phyloP scores from a whole-genome alignment of 2,888 invertebrate species.

The Chalcosyrphus nemorum region DNA sequence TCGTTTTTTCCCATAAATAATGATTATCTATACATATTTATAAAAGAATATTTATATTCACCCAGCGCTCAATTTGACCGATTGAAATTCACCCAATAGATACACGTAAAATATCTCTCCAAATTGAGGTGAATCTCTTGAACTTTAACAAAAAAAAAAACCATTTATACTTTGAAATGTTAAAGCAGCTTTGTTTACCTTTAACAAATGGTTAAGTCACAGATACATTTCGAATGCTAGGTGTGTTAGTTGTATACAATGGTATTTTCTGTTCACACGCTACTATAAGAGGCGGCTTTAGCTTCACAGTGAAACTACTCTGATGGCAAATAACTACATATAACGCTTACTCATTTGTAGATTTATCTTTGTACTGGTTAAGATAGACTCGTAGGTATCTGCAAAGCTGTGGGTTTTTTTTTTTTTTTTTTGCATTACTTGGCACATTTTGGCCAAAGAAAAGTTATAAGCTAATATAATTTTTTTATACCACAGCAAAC shows the following conservation, averaged over 20 bases:
- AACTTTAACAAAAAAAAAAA: too few species aligned
- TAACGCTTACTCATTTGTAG: neutral
- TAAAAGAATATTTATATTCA: neutral
- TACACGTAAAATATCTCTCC: too few species aligned
- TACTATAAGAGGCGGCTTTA: neutral
- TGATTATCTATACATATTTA: neutral
- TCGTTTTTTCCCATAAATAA: neutral
- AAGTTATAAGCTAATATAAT: too few species aligned
- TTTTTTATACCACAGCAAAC: neutral
- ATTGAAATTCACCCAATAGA: neutral
- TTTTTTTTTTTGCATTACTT: neutral
- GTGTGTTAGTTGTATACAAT: neutral
- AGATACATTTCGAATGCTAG: neutral
- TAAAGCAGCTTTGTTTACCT: neutral
- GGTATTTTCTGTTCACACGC: neutral
- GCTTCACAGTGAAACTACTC: neutral
- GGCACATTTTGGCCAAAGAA: neutral
- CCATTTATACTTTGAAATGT: too few species aligned
- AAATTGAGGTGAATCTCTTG: neutral
- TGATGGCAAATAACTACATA: neutral
- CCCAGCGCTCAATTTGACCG: neutral
- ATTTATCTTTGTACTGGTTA: neutral
- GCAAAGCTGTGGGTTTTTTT: neutral
- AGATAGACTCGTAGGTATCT: neutral
- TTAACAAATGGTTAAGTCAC: neutral